A percentile compares a stretch with the other conserved stretches of the same genome.
Evolutionary conservation across 1,140 invertebrate species (phyloP).

Genomic region (Drosophila biarmipes): DNA sequence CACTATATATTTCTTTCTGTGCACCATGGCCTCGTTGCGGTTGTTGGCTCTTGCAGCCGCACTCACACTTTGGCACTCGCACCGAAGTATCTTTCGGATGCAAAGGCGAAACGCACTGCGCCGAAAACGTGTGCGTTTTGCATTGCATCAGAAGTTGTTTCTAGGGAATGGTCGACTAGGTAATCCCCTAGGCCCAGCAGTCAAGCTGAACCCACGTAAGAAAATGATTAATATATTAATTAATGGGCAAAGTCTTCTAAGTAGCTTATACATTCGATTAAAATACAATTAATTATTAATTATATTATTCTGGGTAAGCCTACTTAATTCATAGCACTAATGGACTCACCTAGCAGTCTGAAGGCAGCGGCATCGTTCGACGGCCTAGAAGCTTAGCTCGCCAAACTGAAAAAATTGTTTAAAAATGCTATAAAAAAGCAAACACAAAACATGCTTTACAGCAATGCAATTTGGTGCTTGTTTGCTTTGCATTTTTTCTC

Average conservation of each 20-base stretch:
- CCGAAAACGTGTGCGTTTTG: slow-evolving; percentile 51
- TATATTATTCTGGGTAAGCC: not conserved
- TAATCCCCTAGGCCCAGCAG: not conserved
- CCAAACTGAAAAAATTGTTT: slow-evolving; percentile 26
- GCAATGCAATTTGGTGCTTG: slow-evolving; percentile 37
- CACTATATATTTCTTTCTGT: not conserved
- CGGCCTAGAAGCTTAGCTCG: slow-evolving; percentile 38
- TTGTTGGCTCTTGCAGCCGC: slow-evolving; percentile 56
- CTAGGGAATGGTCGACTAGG: not conserved
- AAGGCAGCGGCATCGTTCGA: slow-evolving; percentile 14
- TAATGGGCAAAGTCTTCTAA: too few species aligned
- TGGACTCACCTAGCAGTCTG: slow-evolving; percentile 4
- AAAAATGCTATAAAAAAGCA: slow-evolving; percentile 35
- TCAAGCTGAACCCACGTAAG: too few species aligned
- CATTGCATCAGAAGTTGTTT: slow-evolving; percentile 23
- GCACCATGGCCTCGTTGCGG: slow-evolving; percentile 62
- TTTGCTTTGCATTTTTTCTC: slow-evolving; percentile 21
- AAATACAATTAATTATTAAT: too few species aligned
- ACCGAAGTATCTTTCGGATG: slow-evolving; percentile 53
- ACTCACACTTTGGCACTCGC: slow-evolving; percentile 14
- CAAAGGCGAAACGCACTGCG: slow-evolving; percentile 56
- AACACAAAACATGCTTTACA: slow-evolving; percentile 42
- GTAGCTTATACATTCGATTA: too few species aligned
- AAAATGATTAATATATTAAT: not conserved
- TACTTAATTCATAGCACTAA: not conserved